These are phyloP conservation scores for Conger conger DNA, from an alignment of 2,113 vertebrate genomes.

Conservation along the genomic window DNA sequence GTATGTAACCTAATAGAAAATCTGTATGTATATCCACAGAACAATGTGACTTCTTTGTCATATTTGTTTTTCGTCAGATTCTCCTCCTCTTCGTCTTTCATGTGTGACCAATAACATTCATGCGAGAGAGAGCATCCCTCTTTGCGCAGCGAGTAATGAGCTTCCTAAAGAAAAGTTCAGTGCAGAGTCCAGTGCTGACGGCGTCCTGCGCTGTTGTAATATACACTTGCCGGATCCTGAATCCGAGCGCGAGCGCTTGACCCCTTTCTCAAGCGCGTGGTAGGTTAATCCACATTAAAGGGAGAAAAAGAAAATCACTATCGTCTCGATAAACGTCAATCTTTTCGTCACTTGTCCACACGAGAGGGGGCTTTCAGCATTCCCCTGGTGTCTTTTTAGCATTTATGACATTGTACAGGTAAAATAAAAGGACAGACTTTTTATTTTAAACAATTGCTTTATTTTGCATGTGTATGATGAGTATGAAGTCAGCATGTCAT, in stretches of 20 bases:
- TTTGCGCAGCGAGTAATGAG: too few species aligned
- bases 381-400: background rate
- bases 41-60: background rate
- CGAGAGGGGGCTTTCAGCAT: background rate
- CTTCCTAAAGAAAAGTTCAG: background rate
- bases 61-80: too few species aligned
- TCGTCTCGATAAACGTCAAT: background rate
- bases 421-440: too few species aligned
- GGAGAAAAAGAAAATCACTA: background rate
- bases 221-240: too few species aligned
- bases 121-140: background rate
- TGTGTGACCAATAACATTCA: background rate
- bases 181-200: background rate
- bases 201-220: background rate
- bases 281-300: background rate
- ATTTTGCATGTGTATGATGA: too few species aligned
- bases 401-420: too few species aligned
- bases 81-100: background rate
- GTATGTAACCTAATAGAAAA: background rate
- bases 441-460: too few species aligned
- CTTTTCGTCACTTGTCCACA: background rate
- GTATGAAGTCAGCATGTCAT: too few species aligned
- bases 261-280: too few species aligned
- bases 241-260: background rate
- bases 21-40: background rate